Evolutionary conservation across 2,888 invertebrate genomes (phyloP), one percentile per base, ranked within the genome.

Genomic region (Andricus curvator): DNA sequence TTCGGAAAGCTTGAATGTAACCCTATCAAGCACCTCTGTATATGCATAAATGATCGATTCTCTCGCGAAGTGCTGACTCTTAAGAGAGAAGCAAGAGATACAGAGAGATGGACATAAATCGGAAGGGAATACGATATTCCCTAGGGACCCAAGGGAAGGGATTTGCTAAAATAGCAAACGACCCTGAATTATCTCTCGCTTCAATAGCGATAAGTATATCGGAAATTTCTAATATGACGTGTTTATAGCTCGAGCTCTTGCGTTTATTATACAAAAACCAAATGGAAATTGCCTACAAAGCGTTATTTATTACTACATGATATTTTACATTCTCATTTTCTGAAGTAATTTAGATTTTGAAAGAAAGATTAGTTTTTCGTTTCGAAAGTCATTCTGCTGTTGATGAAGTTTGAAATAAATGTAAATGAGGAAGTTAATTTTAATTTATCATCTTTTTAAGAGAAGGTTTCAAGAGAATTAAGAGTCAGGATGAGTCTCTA

Each of bases 21-120:
- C 74, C 74, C 56, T 74, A 74, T 56, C 51, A 74, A 74, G 74
- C 74, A 74, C 74, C 74, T 74, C n/a, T 33, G 56, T 74, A 74
- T 74, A n/a, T 74, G 56, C 74, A 74, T 56, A 74, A 56, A 56
- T 56, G 56, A 56, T 74, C 33, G 74, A 74, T 74, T 56, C 56
- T 51, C 56, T 51, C n/a, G 51, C 56, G 11, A 56, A 74, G 74
- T 56, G 74, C 74, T 56, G 70, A 70, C 70, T 70, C 70, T 74
- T 33, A 29, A 74, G 29, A 37, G 29, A 33, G 13, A 15, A 44
- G 33, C 4, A 15, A 66, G 66, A 51, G 33, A 66, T 29, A 22
- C 17, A 33, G 29, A 37, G 78, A 66, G 51, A 66, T 65, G 48
- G 48, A 41, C 66, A 78, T 65, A 78, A 67, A 66, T 65, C 48